Evolutionary conservation across 2,113 vertebrate genomes (phyloP), one percentile per base, ranked within the genome.

Genomic region (Psilopsiagon aurifrons): DNA sequence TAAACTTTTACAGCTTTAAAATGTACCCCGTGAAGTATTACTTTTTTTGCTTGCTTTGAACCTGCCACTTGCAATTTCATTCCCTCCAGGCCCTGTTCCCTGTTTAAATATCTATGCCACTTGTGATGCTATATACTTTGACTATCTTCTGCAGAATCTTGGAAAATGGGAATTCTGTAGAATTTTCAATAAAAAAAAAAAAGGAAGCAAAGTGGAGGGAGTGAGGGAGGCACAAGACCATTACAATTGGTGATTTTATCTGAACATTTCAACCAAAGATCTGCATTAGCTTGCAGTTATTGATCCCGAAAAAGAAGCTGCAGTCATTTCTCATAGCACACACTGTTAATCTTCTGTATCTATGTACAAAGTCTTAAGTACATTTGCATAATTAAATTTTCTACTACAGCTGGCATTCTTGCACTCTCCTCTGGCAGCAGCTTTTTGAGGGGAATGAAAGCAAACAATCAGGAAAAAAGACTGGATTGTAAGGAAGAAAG

Each of bases 361-460:
- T 83, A 82, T 19, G 60, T 55, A 81, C 51, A 81, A 94, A 92
- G 59, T 62, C 71, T 44, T 39, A 94, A 83, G 37, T 88, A 66
- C 9, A 83, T 96, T 88, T 93, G 70, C 75, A 96, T 88, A 93
- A 95, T 96, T 71, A 90, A 77, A 92, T 95, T 90, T 95, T 80
- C 95, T 88, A 77, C 89, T 79, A 69, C 70, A 87, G 44, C 67
- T 94, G 84, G 44, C 41, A 78, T 90, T 74, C 82, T 73, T 78
- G 59, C 71, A 63, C 37, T 92, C 13, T 83, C 15, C 23, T 92
- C 37, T 80, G n/a, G 37, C n/a, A 90, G 63, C 13, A 93, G 2
- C 12, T 74, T 51, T 76, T 76, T 63, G 44, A 94, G 8, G 9
- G 41, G 44, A 80, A 44, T 87, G 39, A 90, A 87, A 73, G 46